Evolutionary conservation across 2,888 invertebrate species (phyloP).

Genomic region (Phortica magna): DNA sequence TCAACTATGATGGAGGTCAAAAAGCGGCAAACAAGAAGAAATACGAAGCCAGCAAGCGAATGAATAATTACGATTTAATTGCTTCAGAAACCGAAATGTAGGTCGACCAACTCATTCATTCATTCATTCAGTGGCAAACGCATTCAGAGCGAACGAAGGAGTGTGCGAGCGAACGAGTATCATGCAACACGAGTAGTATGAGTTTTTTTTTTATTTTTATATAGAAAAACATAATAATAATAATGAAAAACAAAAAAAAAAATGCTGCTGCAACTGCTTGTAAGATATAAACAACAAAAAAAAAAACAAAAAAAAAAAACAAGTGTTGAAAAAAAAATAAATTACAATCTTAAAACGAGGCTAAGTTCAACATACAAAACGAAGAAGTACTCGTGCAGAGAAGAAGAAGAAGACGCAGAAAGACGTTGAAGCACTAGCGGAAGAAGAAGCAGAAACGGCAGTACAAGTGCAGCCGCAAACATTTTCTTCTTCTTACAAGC

Average conservation of each 20-base stretch:
- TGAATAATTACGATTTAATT: slow-evolving; percentile 60
- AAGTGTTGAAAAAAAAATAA: not conserved
- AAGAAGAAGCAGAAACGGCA: not conserved
- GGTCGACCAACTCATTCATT: slow-evolving; percentile 47
- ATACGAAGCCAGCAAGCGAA: slow-evolving; percentile 19
- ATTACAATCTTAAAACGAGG: slow-evolving; percentile 11
- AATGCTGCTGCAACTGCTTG: not conserved
- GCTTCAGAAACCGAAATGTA: slow-evolving; percentile 46
- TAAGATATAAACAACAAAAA: not conserved
- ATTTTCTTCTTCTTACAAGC: not conserved
- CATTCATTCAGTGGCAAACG: not conserved
- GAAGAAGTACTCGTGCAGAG: not conserved
- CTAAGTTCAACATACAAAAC: slow-evolving; percentile 18
- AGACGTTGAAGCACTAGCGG: not conserved
- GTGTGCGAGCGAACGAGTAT: not conserved
- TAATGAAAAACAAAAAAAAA: not conserved
- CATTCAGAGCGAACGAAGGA: slow-evolving; percentile 2
- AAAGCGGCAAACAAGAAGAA: slow-evolving; percentile 12
- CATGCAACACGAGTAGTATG: slow-evolving; percentile 1
- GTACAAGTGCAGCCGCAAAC: not conserved
- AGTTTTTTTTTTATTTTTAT: not conserved
- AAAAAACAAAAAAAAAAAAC: not conserved
- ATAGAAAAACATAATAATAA: not conserved
- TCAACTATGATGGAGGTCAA: slow-evolving; percentile 19
- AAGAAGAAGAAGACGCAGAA: not conserved